Percentiles rank a stretch among this genome's conserved stretches.
Conservation (phyloP, 2,797 vertebrate genomes). For the Platyrinchus mystaceus region DNA sequence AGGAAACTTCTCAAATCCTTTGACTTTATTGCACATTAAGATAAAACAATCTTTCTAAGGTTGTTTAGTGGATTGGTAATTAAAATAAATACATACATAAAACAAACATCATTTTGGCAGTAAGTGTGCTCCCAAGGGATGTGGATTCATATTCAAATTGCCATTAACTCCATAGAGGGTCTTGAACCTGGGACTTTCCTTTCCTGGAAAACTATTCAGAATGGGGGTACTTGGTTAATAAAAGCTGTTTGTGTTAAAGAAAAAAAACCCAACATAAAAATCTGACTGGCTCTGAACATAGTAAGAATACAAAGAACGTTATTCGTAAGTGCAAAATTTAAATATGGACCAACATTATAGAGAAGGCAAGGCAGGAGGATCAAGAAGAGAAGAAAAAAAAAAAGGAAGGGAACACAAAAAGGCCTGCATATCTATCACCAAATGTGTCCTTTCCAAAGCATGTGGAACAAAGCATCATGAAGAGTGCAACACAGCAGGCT, state of each 20-base stretch:
- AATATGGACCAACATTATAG: neutral
- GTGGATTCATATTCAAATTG: neutral
- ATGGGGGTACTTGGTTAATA: neutral
- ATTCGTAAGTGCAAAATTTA: neutral
- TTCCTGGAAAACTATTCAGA: neutral
- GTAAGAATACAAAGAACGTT: neutral
- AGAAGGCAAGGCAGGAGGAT: neutral
- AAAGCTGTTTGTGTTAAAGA: neutral
- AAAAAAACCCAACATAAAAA: neutral
- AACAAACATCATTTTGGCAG: neutral
- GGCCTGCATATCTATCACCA: constrained; percentile 3
- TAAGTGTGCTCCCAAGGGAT: neutral
- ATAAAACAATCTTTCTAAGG: constrained; percentile 9
- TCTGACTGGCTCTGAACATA: neutral
- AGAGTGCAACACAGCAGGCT: constrained; percentile 7
- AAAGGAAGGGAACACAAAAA: neutral
- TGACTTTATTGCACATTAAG: neutral
- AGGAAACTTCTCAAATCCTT: constrained; percentile 9
- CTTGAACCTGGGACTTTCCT: neutral
- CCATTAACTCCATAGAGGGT: neutral
- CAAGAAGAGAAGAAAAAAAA: neutral
- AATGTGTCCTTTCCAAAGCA: constrained; percentile 26
- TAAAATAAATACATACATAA: neutral
- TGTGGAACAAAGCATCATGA: neutral
- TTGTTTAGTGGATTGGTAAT: neutral